A percentile compares a stretch with the other conserved stretches of the same genome.
phyloP scores from a whole-genome alignment of 30 jellyfish, hydroid and myxozoan species.

The Morbakka virulenta region DNA sequence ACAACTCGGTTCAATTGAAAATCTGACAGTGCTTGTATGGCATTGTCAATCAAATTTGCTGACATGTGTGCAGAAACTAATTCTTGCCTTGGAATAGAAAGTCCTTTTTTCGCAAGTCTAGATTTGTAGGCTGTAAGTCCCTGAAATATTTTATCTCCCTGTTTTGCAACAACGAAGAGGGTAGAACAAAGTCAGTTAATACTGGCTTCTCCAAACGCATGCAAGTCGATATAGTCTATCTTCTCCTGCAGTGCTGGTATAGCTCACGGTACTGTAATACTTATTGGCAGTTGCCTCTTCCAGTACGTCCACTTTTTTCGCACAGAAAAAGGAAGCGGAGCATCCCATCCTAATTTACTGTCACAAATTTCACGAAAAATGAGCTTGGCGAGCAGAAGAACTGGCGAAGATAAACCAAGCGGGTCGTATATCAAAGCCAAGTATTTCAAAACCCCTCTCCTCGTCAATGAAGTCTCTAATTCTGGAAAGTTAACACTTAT shows the following conservation, averaged over 20 bases:
- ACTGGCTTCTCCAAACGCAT: constrained; percentile 64
- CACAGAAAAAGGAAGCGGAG: background rate
- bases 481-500: constrained; percentile 1
- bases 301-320: constrained; percentile 7
- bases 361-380: constrained; percentile 28
- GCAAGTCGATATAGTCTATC: constrained; percentile 11
- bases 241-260: background rate
- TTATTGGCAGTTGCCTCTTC: constrained; percentile 1
- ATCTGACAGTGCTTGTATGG: background rate
- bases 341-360: constrained; percentile 41
- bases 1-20: background rate
- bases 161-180: constrained; percentile 25
- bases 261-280: constrained; percentile 21
- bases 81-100: constrained; percentile 32
- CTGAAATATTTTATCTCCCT: background rate
- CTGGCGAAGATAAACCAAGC: background rate
- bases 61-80: constrained; percentile 47
- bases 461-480: background rate
- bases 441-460: constrained; percentile 25
- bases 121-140: constrained; percentile 27
- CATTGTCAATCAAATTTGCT: constrained; percentile 29
- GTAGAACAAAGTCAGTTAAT: constrained; percentile 34
- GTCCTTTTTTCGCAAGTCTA: constrained; percentile 19
- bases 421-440: constrained; percentile 60
- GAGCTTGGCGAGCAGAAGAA: constrained; percentile 2